Base-by-base conservation (phyloP, 1,140 invertebrate genomes). In the Drepana arcuata region DNA sequence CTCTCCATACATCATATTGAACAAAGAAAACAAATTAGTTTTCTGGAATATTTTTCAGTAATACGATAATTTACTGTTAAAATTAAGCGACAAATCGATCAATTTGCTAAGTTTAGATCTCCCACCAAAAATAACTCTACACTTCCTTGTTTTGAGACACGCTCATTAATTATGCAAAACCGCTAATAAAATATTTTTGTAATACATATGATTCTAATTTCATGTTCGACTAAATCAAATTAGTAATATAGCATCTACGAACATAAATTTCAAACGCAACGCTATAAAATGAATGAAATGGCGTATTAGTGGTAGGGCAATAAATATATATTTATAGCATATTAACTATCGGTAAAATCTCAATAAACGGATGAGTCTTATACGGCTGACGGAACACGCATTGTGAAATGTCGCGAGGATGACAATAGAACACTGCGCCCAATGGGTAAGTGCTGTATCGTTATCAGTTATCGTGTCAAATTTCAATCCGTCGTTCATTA, bases 241-340 rank as follows among this genome's bases (percentile, higher is more conserved):
- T 62, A 72, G 54, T 44, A 49, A 69, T 36, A 57, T 29, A 45
- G 49, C 59, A 59, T 57, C 37, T 49, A 52, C 42, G 52, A 57
- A 59, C 41, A 71, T 78, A 74, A 70, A 75, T 74, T 63, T 65
- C 51, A 33, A 50, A 56, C 36, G 43, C 42, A 48, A 48, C 49
- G 60, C 52, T 48, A 70, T 74, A 78, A 72, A 78, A 49, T 58
- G 60, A 61, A 73, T 58, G 66, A 71, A 72, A 74, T 68, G 50
- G 58, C 62, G 51, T 64, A 67, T 71, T 73, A 73, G 67, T 53
- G 58, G 52, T 40, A 37, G 31, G 44, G 62, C 40, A 56, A 66
- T 74, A 78, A 78, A 72, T 74, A 68, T 55, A 70, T 48, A 78
- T 70, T 78, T 70, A 72, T 72, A 60, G 60, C 56, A 55, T 72